Conservation (phyloP, 1,140 invertebrate genomes). For the Eurytemora carolleeae region DNA sequence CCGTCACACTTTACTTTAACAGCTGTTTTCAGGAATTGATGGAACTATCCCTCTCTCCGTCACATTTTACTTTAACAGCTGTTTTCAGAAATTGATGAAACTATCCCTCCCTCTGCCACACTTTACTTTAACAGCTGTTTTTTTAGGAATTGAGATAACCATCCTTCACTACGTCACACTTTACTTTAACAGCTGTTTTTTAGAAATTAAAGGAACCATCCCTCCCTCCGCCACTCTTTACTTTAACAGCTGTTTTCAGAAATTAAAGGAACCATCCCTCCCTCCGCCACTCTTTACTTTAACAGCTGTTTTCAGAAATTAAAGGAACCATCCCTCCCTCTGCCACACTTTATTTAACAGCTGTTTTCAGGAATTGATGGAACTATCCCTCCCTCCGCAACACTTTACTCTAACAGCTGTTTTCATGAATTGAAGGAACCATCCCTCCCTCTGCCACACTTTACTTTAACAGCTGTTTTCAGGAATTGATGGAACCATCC, state of each 20-base stretch:
- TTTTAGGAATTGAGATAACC: no score
- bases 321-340: background rate
- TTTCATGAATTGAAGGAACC: background rate
- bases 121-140: no score
- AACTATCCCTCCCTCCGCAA: background rate
- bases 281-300: background rate
- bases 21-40: no score
- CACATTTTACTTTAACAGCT: no score
- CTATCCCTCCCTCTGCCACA: background rate
- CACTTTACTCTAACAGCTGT: background rate
- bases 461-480: background rate
- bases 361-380: background rate
- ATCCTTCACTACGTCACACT: no score
- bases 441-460: background rate
- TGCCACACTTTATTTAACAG: background rate
- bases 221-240: background rate
- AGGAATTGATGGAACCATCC: background rate
- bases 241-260: background rate
- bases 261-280: background rate
- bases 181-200: no score
- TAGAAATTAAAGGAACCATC: background rate
- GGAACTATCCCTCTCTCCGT: no score
- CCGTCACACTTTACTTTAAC: no score
- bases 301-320: background rate
- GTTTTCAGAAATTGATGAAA: no score